Conservation (phyloP, 2,888 invertebrate species). For the Capitulum mitella region DNA sequence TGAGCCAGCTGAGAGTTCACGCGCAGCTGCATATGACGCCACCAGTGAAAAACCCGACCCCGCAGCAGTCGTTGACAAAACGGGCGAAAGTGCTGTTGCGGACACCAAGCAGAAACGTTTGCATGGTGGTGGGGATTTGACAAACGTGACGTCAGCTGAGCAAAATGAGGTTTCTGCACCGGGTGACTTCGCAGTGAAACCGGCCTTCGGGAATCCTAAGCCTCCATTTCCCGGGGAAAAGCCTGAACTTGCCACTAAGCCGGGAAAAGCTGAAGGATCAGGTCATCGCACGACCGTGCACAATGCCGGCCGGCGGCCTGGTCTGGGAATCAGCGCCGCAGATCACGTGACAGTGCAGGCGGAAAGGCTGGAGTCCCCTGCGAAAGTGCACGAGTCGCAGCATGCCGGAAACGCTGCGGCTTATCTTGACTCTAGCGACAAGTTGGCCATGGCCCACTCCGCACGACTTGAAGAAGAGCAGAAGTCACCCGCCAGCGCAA, state of each 20-base stretch:
- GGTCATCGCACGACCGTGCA: not conserved
- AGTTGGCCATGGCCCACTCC: no score
- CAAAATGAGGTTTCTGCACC: not conserved
- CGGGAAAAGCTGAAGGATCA: constrained; percentile 13
- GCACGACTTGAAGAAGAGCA: no score
- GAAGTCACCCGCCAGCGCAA: not conserved
- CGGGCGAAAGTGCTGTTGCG: no score
- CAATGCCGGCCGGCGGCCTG: not conserved
- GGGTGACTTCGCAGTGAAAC: not conserved
- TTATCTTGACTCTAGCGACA: no score
- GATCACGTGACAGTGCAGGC: no score
- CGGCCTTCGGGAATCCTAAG: not conserved
- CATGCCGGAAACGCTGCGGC: no score
- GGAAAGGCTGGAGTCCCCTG: no score
- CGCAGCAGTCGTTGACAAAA: not conserved
- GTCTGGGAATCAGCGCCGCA: not conserved
- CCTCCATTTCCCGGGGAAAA: not conserved
- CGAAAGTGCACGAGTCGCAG: no score
- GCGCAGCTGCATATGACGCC: not conserved
- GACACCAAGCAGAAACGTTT: not conserved
- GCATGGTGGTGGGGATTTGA: not conserved
- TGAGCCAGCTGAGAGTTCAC: not conserved
- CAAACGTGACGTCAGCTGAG: not conserved
- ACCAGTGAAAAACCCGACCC: not conserved
- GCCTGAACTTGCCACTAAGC: not conserved